Conservation (phyloP, 1,140 invertebrate species). For the Sarcophaga peregrina region DNA sequence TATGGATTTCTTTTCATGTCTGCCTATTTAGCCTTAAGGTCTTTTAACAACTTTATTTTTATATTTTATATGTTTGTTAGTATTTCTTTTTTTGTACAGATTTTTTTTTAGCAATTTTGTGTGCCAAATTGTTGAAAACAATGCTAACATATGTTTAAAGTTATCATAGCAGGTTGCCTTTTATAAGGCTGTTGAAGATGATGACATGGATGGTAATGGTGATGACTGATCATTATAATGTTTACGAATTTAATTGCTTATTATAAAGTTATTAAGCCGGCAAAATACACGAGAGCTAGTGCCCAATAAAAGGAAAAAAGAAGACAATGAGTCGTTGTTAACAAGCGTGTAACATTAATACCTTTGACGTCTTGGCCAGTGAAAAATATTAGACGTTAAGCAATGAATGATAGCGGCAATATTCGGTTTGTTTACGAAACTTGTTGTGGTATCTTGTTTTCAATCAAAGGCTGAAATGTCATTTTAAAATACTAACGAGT, state of each 20-base stretch:
- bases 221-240: conserved; percentile 14
- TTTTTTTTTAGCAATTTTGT: neutral
- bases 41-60: too few species aligned
- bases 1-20: too few species aligned
- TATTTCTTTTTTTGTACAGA: neutral
- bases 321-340: neutral
- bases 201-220: neutral
- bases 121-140: neutral
- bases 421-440: neutral
- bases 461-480: neutral
- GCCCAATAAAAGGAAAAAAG: too few species aligned
- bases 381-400: neutral
- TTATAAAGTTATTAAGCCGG: neutral
- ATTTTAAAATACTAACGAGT: too few species aligned
- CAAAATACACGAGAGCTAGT: too few species aligned
- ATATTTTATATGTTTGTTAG: neutral
- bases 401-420: neutral
- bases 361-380: neutral
- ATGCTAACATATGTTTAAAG: neutral
- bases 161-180: too few species aligned
- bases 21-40: too few species aligned
- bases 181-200: neutral
- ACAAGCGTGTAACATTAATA: conserved; percentile 37
- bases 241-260: conserved; percentile 2
- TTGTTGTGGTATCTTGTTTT: neutral